A percentile compares a stretch with the other conserved stretches of the same genome.
These are phyloP conservation scores for Callionymus lyra DNA, from an alignment of 2,113 vertebrate genomes.

Conservation along the genomic window DNA sequence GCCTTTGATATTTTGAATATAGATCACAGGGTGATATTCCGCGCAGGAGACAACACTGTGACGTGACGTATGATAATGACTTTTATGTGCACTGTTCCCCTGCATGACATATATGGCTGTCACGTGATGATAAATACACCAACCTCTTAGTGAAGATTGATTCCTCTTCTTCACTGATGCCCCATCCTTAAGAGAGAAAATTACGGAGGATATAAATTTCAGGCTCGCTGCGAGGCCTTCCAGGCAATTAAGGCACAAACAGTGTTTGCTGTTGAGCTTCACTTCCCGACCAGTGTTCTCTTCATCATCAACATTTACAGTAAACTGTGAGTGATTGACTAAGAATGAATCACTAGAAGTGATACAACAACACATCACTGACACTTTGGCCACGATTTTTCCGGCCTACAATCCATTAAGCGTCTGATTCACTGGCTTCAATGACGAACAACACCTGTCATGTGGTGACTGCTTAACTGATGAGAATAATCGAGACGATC, in stretches of 20 bases:
- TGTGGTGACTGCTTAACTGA: too few relatives aligned
- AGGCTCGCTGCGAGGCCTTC: slow-evolving; percentile 16
- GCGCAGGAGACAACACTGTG: slow-evolving; percentile 5
- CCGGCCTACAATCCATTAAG: slow-evolving; percentile 9
- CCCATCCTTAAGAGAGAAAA: slow-evolving; percentile 24
- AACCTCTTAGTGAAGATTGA: slow-evolving; percentile 26
- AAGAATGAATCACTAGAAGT: slow-evolving; percentile 44
- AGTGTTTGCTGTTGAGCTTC: not conserved
- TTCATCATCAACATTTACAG: slow-evolving; percentile 48
- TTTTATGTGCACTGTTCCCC: slow-evolving; percentile 38
- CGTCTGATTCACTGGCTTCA: too few relatives aligned
- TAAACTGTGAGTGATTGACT: slow-evolving; percentile 32
- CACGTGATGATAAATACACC: slow-evolving; percentile 40
- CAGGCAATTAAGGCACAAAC: slow-evolving; percentile 37
- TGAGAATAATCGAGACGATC: too few relatives aligned
- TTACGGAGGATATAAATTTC: slow-evolving; percentile 11
- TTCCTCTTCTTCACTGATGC: slow-evolving; percentile 42
- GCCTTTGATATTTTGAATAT: slow-evolving; percentile 30
- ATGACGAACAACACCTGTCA: too few relatives aligned
- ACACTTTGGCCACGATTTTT: slow-evolving; percentile 34
- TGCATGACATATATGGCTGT: slow-evolving; percentile 45
- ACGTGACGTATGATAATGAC: slow-evolving; percentile 49
- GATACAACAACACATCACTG: slow-evolving; percentile 39
- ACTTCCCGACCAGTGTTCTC: slow-evolving; percentile 24
- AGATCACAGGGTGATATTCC: slow-evolving; percentile 7